phyloP scores from a whole-genome alignment of 2,113 vertebrate genomes.

The Pteropus alecto region DNA sequence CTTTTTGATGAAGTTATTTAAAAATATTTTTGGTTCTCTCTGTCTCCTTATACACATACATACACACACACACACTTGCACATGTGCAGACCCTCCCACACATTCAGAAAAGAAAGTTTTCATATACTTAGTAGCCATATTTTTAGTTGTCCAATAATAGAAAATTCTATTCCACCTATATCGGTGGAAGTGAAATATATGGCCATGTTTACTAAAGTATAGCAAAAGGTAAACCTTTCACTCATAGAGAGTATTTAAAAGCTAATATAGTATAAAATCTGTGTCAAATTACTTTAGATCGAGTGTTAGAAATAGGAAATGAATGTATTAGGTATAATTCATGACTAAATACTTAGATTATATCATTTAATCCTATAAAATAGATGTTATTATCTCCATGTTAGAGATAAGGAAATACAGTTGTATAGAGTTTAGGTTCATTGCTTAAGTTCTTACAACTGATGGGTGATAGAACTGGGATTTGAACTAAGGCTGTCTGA shows the following conservation, averaged over 20 bases:
- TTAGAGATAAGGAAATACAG: neutral
- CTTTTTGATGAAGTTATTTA: neutral
- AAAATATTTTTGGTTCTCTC: neutral
- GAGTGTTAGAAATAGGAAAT: neutral
- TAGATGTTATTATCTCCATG: neutral
- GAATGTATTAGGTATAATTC: neutral
- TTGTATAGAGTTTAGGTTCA: neutral
- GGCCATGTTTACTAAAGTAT: constrained; percentile 10
- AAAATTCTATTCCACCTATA: neutral
- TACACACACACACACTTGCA: no score
- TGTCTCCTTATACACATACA: neutral
- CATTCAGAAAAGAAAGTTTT: neutral
- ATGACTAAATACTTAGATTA: neutral
- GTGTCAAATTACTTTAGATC: neutral
- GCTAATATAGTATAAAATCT: neutral
- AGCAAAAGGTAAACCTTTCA: neutral
- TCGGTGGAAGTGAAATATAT: neutral
- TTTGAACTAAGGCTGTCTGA: neutral
- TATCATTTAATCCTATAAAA: neutral
- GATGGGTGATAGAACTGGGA: neutral
- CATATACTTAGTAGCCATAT: neutral
- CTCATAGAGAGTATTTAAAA: constrained; percentile 19
- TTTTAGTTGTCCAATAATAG: neutral
- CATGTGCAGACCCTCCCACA: neutral
- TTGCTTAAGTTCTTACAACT: neutral